Evolutionary conservation across 2,113 vertebrate species (phyloP).

Genomic region (Dryoscopus gambensis): DNA sequence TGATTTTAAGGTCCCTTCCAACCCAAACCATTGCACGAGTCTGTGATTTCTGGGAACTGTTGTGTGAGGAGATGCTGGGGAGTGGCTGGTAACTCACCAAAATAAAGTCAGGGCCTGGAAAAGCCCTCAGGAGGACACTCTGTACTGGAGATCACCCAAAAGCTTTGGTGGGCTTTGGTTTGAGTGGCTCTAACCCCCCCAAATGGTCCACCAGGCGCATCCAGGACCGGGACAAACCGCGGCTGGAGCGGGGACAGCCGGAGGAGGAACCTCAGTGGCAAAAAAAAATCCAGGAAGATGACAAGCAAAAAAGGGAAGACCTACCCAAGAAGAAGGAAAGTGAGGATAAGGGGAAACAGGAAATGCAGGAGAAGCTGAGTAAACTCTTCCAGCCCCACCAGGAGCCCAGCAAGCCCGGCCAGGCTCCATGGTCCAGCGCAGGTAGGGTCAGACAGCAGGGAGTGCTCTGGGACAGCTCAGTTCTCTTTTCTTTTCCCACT

Average conservation of each 20-base stretch:
- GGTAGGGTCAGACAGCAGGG: slow-evolving; percentile 56
- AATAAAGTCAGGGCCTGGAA: neutral
- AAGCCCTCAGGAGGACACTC: neutral
- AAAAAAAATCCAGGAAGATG: slow-evolving; percentile 70
- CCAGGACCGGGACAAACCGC: slow-evolving; percentile 76
- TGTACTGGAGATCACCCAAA: neutral
- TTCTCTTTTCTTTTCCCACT: neutral
- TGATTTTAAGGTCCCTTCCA: neutral
- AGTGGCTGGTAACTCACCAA: neutral
- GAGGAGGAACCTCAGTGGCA: slow-evolving; percentile 67
- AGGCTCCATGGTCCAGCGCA: slow-evolving; percentile 81
- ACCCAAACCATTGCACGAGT: neutral
- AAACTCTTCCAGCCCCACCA: slow-evolving; percentile 85
- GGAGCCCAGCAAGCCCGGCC: slow-evolving; percentile 74
- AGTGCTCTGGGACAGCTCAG: neutral
- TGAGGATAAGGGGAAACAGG: slow-evolving; percentile 75
- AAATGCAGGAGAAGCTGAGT: slow-evolving; percentile 84
- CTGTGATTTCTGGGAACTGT: neutral
- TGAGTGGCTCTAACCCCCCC: neutral
- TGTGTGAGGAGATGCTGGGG: neutral
- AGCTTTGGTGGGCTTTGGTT: neutral
- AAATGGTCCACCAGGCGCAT: slow-evolving; percentile 48
- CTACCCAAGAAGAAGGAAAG: slow-evolving; percentile 72
- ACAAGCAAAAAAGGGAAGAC: slow-evolving; percentile 74
- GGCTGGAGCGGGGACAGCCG: slow-evolving; percentile 67